These are phyloP conservation scores for Ophion costatus DNA, from an alignment of 2,888 invertebrate species.

Conservation along the genomic window DNA sequence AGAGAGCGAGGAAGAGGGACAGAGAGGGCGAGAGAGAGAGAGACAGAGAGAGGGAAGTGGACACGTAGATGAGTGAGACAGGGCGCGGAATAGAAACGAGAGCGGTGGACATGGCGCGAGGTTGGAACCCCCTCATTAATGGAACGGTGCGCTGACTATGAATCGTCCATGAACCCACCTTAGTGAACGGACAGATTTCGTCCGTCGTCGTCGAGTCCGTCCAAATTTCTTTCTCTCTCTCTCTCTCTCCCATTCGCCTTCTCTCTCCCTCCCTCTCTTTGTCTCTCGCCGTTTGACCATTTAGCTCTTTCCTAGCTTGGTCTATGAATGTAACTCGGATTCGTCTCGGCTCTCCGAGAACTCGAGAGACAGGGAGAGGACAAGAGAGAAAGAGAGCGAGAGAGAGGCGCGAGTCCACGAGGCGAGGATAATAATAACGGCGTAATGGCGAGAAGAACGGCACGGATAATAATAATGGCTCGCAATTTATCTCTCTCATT, in stretches of 20 bases:
- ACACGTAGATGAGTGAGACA: constrained; percentile 28
- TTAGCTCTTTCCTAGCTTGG: constrained; percentile 48
- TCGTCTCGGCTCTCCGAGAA: constrained; percentile 61
- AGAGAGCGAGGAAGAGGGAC: constrained; percentile 28
- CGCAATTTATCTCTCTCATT: constrained; percentile 71
- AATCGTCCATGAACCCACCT: constrained; percentile 78
- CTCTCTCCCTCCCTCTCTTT: constrained; percentile 1
- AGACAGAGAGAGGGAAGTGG: background rate
- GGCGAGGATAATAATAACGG: constrained; percentile 67
- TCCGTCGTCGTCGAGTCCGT: constrained; percentile 60
- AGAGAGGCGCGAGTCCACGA: constrained; percentile 43
- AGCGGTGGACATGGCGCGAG: constrained; percentile 60
- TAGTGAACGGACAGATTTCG: constrained; percentile 64
- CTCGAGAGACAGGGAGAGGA: constrained; percentile 13
- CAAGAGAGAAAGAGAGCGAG: constrained; percentile 41
- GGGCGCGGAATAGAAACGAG: constrained; percentile 34
- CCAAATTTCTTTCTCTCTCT: constrained; percentile 17
- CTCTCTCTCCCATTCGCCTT: background rate
- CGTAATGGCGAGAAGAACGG: constrained; percentile 68
- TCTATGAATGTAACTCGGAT: constrained; percentile 69
- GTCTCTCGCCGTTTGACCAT: constrained; percentile 22
- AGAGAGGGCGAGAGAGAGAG: constrained; percentile 43
- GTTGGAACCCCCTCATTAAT: constrained; percentile 79
- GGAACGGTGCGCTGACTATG: constrained; percentile 80
- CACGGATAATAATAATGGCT: constrained; percentile 70